These are phyloP conservation scores for Characodon lateralis DNA, from an alignment of 2,797 vertebrate species.

Conservation along the genomic window DNA sequence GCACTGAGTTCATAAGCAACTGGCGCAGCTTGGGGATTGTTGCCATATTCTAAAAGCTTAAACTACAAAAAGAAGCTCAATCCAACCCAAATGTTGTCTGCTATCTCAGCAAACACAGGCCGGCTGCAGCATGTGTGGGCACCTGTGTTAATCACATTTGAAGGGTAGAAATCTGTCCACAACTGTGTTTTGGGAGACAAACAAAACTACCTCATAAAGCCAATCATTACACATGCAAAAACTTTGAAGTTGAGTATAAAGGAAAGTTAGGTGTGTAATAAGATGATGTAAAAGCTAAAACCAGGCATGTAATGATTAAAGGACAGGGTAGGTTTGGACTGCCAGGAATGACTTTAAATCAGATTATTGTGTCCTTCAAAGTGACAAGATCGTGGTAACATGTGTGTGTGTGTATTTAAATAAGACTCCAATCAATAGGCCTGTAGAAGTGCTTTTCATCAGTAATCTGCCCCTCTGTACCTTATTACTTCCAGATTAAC, in stretches of 20 bases:
- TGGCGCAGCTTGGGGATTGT: constrained; percentile 49
- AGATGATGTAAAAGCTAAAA: background rate
- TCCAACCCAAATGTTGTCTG: constrained; percentile 43
- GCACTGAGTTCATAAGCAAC: constrained; percentile 26
- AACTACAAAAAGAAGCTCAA: constrained; percentile 53
- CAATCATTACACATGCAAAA: background rate
- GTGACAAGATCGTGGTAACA: background rate
- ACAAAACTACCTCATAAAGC: background rate
- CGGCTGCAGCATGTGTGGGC: constrained; percentile 3
- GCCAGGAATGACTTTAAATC: background rate
- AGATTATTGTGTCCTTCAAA: background rate
- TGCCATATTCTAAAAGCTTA: constrained; percentile 46
- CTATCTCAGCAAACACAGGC: constrained; percentile 46
- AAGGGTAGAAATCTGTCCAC: background rate
- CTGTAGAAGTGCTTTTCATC: background rate
- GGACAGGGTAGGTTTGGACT: background rate
- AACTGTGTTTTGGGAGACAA: background rate
- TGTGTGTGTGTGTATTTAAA: background rate
- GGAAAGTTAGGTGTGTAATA: background rate
- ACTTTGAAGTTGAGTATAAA: background rate
- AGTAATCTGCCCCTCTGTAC: background rate
- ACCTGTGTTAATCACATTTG: background rate
- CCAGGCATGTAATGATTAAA: background rate
- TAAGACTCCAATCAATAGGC: background rate
- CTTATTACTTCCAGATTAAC: background rate